Evolutionary conservation across 2,113 vertebrate species (phyloP).

Genomic region (Prochilodus magdalenae): DNA sequence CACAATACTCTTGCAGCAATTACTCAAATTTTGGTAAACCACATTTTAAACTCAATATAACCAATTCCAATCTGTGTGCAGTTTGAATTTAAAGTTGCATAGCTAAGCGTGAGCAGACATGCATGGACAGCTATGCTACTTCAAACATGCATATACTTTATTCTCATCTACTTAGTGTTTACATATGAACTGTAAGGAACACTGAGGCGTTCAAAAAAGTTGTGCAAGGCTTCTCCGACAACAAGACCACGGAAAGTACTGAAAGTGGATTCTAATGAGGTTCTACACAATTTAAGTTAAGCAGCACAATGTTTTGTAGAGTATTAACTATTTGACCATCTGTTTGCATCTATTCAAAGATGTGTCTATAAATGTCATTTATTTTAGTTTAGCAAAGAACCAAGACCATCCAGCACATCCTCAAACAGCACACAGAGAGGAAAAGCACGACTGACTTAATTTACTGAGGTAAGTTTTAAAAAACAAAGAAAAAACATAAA

Average conservation of each 20-base stretch:
- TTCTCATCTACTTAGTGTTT: neutral
- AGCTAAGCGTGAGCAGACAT: neutral
- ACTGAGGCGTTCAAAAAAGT: too few relatives aligned
- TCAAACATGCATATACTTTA: neutral
- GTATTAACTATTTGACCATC: neutral
- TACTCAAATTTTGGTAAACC: neutral
- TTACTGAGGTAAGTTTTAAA: neutral
- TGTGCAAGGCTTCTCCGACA: neutral
- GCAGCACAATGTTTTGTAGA: neutral
- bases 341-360: neutral
- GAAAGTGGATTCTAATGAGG: neutral
- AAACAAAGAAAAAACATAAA: neutral
- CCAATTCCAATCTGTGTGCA: neutral
- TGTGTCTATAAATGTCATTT: neutral
- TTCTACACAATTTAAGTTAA: neutral
- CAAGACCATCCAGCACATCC: neutral
- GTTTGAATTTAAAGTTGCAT: neutral
- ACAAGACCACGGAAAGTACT: neutral
- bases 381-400: neutral
- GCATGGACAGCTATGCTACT: neutral
- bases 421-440: constrained; percentile 6
- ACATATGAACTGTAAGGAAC: too few relatives aligned
- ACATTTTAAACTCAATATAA: neutral
- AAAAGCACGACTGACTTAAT: neutral
- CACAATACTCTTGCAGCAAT: neutral